These are phyloP conservation scores for Vespertilio murinus DNA, from an alignment of 2,797 vertebrate species.

Conservation along the genomic window DNA sequence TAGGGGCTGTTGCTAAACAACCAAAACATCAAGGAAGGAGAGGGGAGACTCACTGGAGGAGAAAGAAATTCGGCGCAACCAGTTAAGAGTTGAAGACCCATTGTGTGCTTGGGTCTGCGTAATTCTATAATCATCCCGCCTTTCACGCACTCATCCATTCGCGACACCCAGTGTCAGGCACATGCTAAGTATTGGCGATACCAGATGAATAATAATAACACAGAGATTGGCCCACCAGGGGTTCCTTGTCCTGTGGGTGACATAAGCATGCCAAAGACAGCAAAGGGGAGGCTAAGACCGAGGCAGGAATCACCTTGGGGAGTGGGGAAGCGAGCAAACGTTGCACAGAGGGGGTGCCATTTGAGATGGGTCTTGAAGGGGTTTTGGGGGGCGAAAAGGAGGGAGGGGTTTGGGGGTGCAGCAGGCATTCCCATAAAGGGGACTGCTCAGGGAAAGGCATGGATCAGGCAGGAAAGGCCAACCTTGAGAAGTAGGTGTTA, in stretches of 20 bases:
- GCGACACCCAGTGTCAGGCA: background rate
- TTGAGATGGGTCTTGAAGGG: background rate
- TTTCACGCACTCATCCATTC: background rate
- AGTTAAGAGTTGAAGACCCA: constrained; percentile 14
- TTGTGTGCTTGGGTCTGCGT: background rate
- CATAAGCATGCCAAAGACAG: background rate
- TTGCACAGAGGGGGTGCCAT: background rate
- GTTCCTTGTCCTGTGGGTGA: background rate
- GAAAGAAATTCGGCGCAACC: constrained; percentile 41
- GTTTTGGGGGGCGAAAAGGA: background rate
- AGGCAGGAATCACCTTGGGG: background rate
- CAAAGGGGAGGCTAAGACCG: background rate
- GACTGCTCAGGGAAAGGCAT: no score
- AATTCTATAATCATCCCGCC: background rate
- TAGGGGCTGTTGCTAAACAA: background rate
- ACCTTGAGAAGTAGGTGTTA: background rate
- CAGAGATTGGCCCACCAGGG: no score
- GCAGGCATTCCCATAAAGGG: background rate
- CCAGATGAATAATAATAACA: background rate
- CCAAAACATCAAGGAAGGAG: constrained; percentile 8
- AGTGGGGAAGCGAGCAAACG: background rate
- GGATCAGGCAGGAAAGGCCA: no score
- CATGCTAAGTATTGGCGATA: background rate
- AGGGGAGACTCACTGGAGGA: constrained; percentile 21
- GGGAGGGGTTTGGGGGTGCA: background rate